Evolutionary conservation across 2,797 vertebrate species (phyloP), one percentile per base, ranked within the genome.

Genomic region (Tachyglossus aculeatus): DNA sequence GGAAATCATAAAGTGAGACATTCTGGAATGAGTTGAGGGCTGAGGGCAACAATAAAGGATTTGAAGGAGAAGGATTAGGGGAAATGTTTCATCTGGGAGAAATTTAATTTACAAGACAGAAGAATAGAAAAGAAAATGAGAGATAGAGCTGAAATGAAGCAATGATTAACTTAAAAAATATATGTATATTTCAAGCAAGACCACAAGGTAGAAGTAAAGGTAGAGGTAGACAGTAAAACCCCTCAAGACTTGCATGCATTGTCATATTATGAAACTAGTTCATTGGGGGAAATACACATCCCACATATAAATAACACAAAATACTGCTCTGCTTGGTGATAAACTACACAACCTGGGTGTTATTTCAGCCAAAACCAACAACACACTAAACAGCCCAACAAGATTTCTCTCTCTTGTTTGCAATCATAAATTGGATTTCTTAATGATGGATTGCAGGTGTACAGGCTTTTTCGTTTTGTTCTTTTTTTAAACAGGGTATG

Each of bases 1-100:
- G 82, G 77, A 82, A 83, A 83, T 80, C 80, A 81, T 36, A 68
- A 69, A 60, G 76, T 76, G 71, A 69, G 71, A 54, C 56, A 34
- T 81, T 78, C 66, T 58, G 40, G 67, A 78, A 78, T 55, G 78
- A 72, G 55, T 56, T 55, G 45, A 62, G 68, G 51, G 79, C 73
- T 27, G 37, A 52, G 55, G 48, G 45, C 80, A 67, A 85, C 73
- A 87, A 80, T 64, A n/a, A n/a, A n/a, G 51, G 55, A 60, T 27
- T 29, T 29, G 25, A 27, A 27, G 11, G 38, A 53, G 65, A 67
- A 73, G 44, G 31, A 39, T 45, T 36, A 50, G 48, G 38, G 19
- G 36, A 38, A 65, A 21, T 19, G 48, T 7, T 44, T 69, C 63
- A 57, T 60, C 32, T 40, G 56, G 16, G 7, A 24, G 10, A 14